Conservation (phyloP, 2,113 vertebrate species). For the Callithrix jacchus region DNA sequence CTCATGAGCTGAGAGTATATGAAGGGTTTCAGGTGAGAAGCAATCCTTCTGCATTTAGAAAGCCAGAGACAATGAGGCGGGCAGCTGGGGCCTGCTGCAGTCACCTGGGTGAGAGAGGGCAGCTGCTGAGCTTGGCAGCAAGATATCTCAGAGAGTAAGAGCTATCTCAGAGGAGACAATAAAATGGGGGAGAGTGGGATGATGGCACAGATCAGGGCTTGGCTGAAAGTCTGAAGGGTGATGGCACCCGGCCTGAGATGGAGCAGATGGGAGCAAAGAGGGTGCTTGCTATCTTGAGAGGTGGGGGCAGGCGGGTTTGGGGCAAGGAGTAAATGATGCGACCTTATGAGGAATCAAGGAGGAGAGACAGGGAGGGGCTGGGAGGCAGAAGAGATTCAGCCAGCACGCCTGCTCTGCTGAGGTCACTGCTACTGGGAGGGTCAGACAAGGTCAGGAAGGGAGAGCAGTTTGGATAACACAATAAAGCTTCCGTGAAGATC, state of each 20-base stretch:
- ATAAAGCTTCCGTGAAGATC: neutral
- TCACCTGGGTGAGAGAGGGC: neutral
- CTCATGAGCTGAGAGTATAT: accelerated
- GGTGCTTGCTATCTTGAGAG: neutral
- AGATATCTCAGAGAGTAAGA: neutral
- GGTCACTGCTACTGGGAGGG: neutral
- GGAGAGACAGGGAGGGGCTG: neutral
- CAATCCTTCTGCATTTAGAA: accelerated
- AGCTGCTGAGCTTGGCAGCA: neutral
- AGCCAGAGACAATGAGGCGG: neutral
- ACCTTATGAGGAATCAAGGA: accelerated
- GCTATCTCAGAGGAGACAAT: neutral
- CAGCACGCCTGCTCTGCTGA: neutral
- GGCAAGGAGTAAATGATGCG: neutral
- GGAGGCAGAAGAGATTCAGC: neutral
- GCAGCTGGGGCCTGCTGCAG: neutral
- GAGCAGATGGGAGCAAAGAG: neutral
- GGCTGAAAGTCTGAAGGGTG: neutral
- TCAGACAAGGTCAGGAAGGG: neutral
- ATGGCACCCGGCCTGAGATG: neutral
- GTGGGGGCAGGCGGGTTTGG: neutral
- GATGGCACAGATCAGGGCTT: neutral
- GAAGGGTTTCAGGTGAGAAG: neutral
- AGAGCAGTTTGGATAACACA: neutral
- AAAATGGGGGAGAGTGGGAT: neutral